Evolutionary conservation across 2,113 vertebrate species (phyloP), one percentile per base, ranked within the genome.

Genomic region (Turnix velox): DNA sequence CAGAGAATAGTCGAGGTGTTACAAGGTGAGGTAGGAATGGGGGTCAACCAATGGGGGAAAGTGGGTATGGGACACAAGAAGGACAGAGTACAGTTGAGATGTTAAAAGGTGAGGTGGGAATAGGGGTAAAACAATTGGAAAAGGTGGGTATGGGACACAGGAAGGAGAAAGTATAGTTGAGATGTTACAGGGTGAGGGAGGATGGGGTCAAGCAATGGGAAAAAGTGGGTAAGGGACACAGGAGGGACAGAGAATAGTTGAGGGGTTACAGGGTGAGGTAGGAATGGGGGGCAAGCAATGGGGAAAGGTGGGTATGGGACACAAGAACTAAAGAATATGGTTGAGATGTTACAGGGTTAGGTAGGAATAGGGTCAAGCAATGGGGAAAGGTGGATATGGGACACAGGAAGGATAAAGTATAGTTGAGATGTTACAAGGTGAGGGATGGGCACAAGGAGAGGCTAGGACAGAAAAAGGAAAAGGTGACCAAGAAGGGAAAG

Each of bases 41-140:
- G 1, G 99, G 99, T 39, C 99, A 99, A 17, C 99, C 99, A 7
- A 99, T 98, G 94, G 99, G 80, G 3, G 99, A 99, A 48, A 99
- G 98, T 72, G 99, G 97, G 74, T 99, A 99, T 0, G 99, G 99
- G 98, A 28, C 99, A 99, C 97, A 99, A 69, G 77, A 99, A 93
- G 0, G 99, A 99, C 95, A 99, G 98, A 84, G 99, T 98, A 69
- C 45, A 54, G n/a, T 22, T 1, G 8, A 39, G 23, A 63, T 13
- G 5, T 28, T 54, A 67, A 15, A 20, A 5, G 9, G 18, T 30
- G 54, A 90, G 22, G 12, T 7, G 8, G 14, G 9, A 48, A 18
- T 69, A 9, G 25, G 31, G 24, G 14, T 58, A 6, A 25, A 33
- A 42, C 58, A 65, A 28, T 25, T 28, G 4, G 27, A 28, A 82